phyloP scores from a whole-genome alignment of 2,113 vertebrate species.

The Chionomys nivalis region DNA sequence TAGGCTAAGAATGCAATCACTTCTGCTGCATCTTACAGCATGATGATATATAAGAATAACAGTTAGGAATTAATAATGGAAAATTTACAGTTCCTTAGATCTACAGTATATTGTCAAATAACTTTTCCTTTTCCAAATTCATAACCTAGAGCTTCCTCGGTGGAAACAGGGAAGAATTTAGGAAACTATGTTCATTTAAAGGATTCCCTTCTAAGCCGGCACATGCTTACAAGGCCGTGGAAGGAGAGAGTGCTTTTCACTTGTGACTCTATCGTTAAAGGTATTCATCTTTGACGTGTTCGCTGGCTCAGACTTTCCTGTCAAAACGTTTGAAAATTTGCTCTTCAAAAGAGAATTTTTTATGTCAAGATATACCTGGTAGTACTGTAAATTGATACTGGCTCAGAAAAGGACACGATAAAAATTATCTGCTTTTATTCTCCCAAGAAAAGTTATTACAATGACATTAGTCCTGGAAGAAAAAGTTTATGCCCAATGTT shows the following conservation, averaged over 20 bases:
- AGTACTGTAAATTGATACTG: background rate
- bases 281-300: background rate
- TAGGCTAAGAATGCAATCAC: background rate
- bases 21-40: background rate
- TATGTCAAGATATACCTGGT: background rate
- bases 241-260: too few relatives aligned
- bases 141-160: background rate
- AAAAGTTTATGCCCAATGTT: background rate
- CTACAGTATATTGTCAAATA: background rate
- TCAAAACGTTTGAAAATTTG: background rate
- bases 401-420: background rate
- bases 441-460: background rate
- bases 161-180: background rate
- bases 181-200: background rate
- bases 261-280: background rate
- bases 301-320: background rate
- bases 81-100: background rate
- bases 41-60: slow-evolving; percentile 11
- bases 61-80: background rate
- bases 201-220: background rate
- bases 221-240: background rate
- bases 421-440: background rate
- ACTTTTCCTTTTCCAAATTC: background rate
- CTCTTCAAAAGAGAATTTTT: background rate
- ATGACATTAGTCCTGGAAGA: slow-evolving; percentile 2